Percentiles rank a stretch among this genome's conserved stretches.
phyloP scores from a whole-genome alignment of 2,888 invertebrate genomes.

The Cheilosia scutellata region DNA sequence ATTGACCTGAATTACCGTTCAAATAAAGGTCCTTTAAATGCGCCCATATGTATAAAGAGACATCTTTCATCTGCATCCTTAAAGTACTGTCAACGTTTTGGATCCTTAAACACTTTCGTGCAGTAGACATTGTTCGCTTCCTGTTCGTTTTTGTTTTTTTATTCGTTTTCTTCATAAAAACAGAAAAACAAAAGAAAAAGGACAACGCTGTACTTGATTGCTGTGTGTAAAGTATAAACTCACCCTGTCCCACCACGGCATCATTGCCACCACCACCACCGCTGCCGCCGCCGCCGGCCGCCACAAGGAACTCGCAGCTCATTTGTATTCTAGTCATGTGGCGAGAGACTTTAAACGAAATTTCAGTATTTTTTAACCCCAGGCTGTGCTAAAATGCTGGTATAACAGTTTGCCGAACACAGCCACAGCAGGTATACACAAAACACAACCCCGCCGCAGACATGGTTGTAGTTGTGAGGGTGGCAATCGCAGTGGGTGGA shows the following conservation, averaged over 20 bases:
- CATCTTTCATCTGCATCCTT: constrained; percentile 72
- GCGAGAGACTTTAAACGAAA: constrained; percentile 73
- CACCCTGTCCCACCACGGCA: constrained; percentile 52
- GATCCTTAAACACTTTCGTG: constrained; percentile 72
- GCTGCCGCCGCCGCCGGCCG: constrained; percentile 44
- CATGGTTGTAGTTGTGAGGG: constrained; percentile 52
- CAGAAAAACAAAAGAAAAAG: constrained; percentile 60
- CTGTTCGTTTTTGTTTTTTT: constrained; percentile 15
- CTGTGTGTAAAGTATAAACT: constrained; percentile 79
- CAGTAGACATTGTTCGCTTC: constrained; percentile 67
- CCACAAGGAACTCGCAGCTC: constrained; percentile 71
- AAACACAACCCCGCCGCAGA: constrained; percentile 52
- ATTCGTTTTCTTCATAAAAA: constrained; percentile 10
- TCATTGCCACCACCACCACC: constrained; percentile 13
- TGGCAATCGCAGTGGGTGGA: constrained; percentile 37
- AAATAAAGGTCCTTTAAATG: constrained; percentile 38
- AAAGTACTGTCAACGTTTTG: constrained; percentile 64
- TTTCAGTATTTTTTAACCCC: constrained; percentile 73
- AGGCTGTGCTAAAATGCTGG: constrained; percentile 49
- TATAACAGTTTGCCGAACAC: constrained; percentile 73
- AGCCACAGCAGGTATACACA: constrained; percentile 55
- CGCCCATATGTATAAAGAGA: constrained; percentile 37
- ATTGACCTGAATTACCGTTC: constrained; percentile 54
- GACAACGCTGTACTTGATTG: constrained; percentile 75
- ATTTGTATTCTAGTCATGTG: constrained; percentile 76